Conservation (phyloP, 2,113 vertebrate species). For the Oophaga pumilio region DNA sequence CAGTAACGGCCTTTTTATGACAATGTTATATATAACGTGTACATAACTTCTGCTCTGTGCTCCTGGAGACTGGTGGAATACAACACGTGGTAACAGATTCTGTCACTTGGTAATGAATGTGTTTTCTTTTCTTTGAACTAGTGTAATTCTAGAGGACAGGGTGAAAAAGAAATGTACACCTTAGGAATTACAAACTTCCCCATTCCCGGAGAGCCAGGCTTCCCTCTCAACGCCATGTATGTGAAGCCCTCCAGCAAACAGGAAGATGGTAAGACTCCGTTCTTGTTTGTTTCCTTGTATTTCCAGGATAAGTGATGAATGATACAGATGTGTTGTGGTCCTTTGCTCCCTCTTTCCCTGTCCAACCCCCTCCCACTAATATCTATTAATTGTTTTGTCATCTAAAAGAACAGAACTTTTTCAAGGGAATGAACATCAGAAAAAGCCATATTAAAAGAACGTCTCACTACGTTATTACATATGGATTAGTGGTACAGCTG, state of each 20-base stretch:
- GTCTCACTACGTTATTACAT: too few relatives aligned
- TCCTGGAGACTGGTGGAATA: neutral
- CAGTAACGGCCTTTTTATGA: too few relatives aligned
- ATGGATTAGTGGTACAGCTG: too few relatives aligned
- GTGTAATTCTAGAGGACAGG: constrained; percentile 94
- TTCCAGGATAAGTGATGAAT: neutral
- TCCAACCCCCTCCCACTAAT: too few relatives aligned
- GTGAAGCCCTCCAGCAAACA: constrained; percentile 79
- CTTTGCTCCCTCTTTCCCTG: too few relatives aligned
- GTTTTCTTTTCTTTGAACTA: constrained; percentile 65
- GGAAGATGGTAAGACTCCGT: constrained; percentile 76
- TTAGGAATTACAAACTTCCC: constrained; percentile 96
- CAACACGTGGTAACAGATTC: neutral
- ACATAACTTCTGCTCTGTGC: too few relatives aligned
- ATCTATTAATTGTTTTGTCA: too few relatives aligned
- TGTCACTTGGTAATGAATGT: neutral
- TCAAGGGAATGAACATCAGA: too few relatives aligned
- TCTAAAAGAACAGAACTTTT: too few relatives aligned
- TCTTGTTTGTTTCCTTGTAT: neutral
- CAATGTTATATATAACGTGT: too few relatives aligned
- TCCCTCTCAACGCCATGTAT: constrained; percentile 96
- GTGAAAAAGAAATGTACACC: constrained; percentile 98
- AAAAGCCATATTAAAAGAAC: too few relatives aligned
- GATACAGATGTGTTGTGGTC: neutral
- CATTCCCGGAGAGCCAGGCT: constrained; percentile 98